These are phyloP conservation scores for Chesias legatella DNA, from an alignment of 2,888 invertebrate species.

Conservation along the genomic window DNA sequence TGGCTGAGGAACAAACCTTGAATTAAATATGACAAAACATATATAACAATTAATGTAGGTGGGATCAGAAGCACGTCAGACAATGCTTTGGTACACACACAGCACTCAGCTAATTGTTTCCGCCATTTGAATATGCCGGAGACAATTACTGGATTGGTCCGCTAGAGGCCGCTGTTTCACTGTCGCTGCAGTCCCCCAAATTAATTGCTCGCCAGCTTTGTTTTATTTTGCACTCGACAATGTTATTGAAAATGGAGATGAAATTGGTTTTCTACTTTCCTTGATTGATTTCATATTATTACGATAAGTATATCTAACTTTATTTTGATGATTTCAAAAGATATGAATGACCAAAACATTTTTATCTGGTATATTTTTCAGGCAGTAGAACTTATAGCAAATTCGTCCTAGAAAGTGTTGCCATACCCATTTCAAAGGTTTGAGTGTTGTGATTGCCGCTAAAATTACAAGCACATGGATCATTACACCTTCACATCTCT, in stretches of 20 bases:
- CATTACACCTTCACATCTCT: too few relatives aligned
- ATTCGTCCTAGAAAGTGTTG: too few relatives aligned
- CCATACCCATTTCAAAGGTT: too few relatives aligned
- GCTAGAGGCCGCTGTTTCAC: constrained; percentile 46
- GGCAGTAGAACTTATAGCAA: too few relatives aligned
- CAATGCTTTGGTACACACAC: constrained; percentile 41
- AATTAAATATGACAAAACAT: too few relatives aligned
- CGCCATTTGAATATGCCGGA: constrained; percentile 79
- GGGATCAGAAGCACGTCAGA: constrained; percentile 26
- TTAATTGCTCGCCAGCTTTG: constrained; percentile 75
- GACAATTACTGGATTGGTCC: constrained; percentile 78
- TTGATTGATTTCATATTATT: constrained; percentile 2
- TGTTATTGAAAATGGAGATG: constrained; percentile 36
- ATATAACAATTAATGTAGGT: constrained; percentile 18
- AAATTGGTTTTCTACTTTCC: constrained; percentile 18
- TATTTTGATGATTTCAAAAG: constrained; percentile 4
- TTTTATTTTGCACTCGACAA: constrained; percentile 56
- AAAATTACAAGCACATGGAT: too few relatives aligned
- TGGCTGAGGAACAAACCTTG: too few relatives aligned
- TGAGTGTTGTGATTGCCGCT: too few relatives aligned
- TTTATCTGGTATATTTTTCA: too few relatives aligned
- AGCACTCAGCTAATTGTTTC: constrained; percentile 80
- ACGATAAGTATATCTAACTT: constrained; percentile 1
- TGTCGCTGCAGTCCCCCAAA: constrained; percentile 60
- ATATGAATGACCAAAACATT: too few relatives aligned